Base-by-base conservation (phyloP, 2,113 vertebrate species). In the Cyanoderma ruficeps region DNA sequence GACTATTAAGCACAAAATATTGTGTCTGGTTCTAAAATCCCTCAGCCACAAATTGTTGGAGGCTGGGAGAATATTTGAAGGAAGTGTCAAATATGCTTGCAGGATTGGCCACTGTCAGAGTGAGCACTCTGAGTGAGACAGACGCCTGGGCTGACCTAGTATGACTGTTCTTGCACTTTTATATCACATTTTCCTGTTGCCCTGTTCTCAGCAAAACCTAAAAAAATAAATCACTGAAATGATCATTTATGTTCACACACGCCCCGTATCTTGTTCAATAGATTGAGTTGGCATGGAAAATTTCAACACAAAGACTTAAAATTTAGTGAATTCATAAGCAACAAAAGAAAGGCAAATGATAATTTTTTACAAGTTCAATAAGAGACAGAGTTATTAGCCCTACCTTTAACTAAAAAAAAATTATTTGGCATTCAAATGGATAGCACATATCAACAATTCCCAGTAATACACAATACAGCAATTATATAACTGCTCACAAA, bases 91-190 rank as follows among this genome's bases (percentile, higher is more conserved):
- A 82, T 75, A 67, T 33, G 39, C 47, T 72, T 67, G 80, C 71
- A 91, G 50, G 49, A 93, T 41, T 93, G 70, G 74, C 71, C 46
- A 44, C 57, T 91, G 82, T 88, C 78, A 85, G 72, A 78, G 68
- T 3, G 47, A 83, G 59, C 19, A 63, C 46, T 72, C 89, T 64
- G 69, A 90, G 52, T 1, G 14, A 95, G 82, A 39, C 92, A 94
- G 87, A 64, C 0, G 6, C 33, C 82, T 90, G 57, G 41, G 70
- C 85, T 97, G 90, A 95, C 94, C 92, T 87, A 84, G 74, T 68
- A 53, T 95, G 95, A 93, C 94, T 93, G 87, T 60, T 94, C 78
- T 72, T 85, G 57, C 82, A 71, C n/a, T 90, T 94, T 72, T 82
- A 30, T 52, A 93, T 85, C 53, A 52, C 46, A 69, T 93, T 96